Evolutionary conservation across 2,113 vertebrate genomes (phyloP).

Genomic region (Barbus barbus): DNA sequence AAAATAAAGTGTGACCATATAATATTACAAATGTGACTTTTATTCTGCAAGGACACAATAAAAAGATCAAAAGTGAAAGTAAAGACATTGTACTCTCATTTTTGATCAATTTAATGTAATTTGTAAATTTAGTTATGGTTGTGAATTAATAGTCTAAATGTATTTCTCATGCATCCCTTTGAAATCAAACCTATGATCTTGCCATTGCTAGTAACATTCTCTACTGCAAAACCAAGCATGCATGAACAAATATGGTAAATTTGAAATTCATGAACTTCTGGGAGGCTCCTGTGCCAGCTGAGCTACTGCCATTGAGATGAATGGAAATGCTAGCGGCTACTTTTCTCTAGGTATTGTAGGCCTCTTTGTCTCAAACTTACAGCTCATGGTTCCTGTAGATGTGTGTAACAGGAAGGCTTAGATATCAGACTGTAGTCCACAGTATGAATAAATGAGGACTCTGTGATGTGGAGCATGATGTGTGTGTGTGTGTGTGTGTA

Average conservation of each 20-base stretch:
- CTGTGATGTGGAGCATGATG: slow-evolving; percentile 34
- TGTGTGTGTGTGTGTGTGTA: slow-evolving; percentile 33
- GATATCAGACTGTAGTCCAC: slow-evolving; percentile 28
- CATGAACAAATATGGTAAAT: neutral
- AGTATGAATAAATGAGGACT: slow-evolving; percentile 42
- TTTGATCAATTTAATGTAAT: too few species aligned
- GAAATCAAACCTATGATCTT: neutral
- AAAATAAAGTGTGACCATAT: too few species aligned
- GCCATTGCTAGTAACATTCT: neutral
- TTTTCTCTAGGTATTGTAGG: neutral
- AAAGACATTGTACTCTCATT: too few species aligned
- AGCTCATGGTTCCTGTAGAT: neutral
- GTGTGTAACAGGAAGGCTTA: slow-evolving; percentile 12
- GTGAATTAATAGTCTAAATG: too few species aligned
- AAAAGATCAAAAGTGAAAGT: too few species aligned
- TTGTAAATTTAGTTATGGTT: too few species aligned
- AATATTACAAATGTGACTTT: too few species aligned
- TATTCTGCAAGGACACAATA: too few species aligned
- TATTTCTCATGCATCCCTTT: too few species aligned
- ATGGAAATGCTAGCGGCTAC: neutral
- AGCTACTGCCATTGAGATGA: slow-evolving; percentile 9
- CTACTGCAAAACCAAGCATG: neutral
- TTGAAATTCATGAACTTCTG: neutral
- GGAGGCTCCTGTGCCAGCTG: neutral
- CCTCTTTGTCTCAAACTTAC: neutral